Base-by-base conservation (phyloP, 2,888 invertebrate species). In the Ellobium chinense region DNA sequence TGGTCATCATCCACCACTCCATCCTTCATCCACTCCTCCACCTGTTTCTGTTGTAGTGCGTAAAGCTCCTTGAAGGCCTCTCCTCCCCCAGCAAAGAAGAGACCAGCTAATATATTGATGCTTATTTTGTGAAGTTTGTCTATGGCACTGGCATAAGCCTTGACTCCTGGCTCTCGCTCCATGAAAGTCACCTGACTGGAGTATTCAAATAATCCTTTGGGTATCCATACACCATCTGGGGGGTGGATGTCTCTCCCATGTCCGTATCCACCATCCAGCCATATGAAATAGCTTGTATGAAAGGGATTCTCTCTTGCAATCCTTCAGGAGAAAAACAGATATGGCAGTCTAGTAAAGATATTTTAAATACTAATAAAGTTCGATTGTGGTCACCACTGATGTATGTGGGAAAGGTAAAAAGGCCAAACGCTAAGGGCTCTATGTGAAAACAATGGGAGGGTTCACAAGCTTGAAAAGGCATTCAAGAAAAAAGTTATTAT, bases 1-100 rank as follows among this genome's bases (percentile, higher is more conserved):
- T 92, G 92, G 85, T 92, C 92, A 78, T 92, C 92, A 81, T 92
- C 92, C n/a, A 92, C 87, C 70, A 89, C 85, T 31, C 88, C 86
- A 36, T 85, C 74, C 62, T 88, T 85, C 72, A 92, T 85, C 76
- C 92, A 85, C 27, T 87, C 88, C 21, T 89, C 84, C 78, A 92
- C 88, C 39, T 88, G 88, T 39, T 88, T 81, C 72, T 89, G 87
- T 74, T 91, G 89, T 27, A 91, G 84, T 7, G 79, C 62, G 78
- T 90, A 86, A 62, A 90, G 87, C 74, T 87, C 84, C 5, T 85
- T 83, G 72, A 92, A 85, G 7, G 90, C 85, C 29, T 73, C 81
- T 60, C 65, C 63, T 37, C 89, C 89, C 2, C 92, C 92, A 27
- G 89, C 92, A 62, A 92, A 88, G 80, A 92, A 90, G 18, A 89